Evolutionary conservation across 2,113 vertebrate genomes (phyloP), one percentile per base, ranked within the genome.

Genomic region (Oceanites oceanicus): DNA sequence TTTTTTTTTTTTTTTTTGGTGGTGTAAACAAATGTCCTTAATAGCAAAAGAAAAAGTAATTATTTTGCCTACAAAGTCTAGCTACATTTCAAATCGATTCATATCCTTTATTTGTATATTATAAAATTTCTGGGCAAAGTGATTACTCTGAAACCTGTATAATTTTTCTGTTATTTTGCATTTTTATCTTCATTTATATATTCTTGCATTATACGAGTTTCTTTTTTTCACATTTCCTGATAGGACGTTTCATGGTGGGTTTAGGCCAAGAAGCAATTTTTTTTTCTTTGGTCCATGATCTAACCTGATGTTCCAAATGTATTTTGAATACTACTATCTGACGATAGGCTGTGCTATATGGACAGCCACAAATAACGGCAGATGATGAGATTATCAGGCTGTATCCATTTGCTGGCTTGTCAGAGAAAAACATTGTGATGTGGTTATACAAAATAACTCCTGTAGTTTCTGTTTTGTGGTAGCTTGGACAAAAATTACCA

Each of bases 201-300:
- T 84, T 81, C 21, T 74, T 83, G 19, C 16, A 63, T 77, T 17
- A 30, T 22, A 14, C 1, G 16, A 74, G 17, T 52, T 56, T 8
- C 0, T 50, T 40, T 15, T 22, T 26, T 26, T 40, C 29, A 7
- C 4, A 4, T 68, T 82, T 90, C 23, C 19, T 66, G 38, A 25
- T 27, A 19, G 49, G 18, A 85, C 9, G 4, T 82, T 34, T 29
- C 30, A 19, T 45, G 17, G 17, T 93, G 22, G 45, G 66, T 70
- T 25, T 14, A n/a, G 36, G 26, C 58, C 52, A 77, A n/a, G 40
- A 73, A 49, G 45, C 76, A 14, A 1, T 13, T 19, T 38, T 47
- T 19, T 29, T 22, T 21, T 6, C 2, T 62, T 66, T 44, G 13
- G 45, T 83, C 34, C 0, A 0, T 59, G 26, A 42, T 62, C 19